A percentile compares a stretch with the other conserved stretches of the same genome.
Evolutionary conservation across 2,888 invertebrate species (phyloP).

Genomic region (Amphipyra berbera): DNA sequence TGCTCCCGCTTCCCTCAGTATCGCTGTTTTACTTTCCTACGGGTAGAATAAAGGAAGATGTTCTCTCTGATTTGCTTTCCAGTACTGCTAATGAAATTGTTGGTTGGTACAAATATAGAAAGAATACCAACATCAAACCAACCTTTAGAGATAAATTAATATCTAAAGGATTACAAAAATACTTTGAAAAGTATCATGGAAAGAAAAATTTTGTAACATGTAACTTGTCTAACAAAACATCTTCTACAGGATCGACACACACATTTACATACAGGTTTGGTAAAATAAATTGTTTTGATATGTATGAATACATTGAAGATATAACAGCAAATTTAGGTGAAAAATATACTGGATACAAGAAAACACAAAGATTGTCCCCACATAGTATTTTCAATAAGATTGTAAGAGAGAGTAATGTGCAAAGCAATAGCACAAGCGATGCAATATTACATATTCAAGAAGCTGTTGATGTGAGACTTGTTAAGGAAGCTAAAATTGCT

Average conservation of each 20-base stretch:
- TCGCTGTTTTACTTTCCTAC: conserved; percentile 90
- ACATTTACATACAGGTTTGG: conserved; percentile 91
- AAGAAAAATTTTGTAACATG: conserved; percentile 91
- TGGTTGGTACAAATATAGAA: conserved; percentile 92
- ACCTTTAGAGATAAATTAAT: conserved; percentile 91
- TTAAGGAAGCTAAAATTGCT: conserved; percentile 81
- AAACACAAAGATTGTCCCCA: conserved; percentile 73
- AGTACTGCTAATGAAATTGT: conserved; percentile 89
- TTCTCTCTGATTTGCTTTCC: conserved; percentile 87
- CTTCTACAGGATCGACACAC: conserved; percentile 89
- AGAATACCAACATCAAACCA: conserved; percentile 87
- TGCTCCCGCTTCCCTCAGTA: conserved; percentile 90
- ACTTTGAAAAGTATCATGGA: conserved; percentile 88
- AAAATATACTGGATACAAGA: conserved; percentile 85
- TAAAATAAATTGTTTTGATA: conserved; percentile 88
- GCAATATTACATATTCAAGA: conserved; percentile 84
- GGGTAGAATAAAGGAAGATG: conserved; percentile 89
- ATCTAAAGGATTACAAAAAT: conserved; percentile 90
- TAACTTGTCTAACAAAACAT: conserved; percentile 88
- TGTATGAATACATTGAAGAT: conserved; percentile 88
- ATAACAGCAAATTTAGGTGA: conserved; percentile 89
- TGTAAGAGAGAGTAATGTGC: conserved; percentile 80
- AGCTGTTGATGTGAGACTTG: conserved; percentile 80
- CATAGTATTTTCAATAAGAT: conserved; percentile 83
- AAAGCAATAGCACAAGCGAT: conserved; percentile 77